Percentiles rank a stretch among this genome's conserved stretches.
These are phyloP conservation scores for Fregata magnificens DNA, from an alignment of 2,113 vertebrate genomes.

Conservation along the genomic window DNA sequence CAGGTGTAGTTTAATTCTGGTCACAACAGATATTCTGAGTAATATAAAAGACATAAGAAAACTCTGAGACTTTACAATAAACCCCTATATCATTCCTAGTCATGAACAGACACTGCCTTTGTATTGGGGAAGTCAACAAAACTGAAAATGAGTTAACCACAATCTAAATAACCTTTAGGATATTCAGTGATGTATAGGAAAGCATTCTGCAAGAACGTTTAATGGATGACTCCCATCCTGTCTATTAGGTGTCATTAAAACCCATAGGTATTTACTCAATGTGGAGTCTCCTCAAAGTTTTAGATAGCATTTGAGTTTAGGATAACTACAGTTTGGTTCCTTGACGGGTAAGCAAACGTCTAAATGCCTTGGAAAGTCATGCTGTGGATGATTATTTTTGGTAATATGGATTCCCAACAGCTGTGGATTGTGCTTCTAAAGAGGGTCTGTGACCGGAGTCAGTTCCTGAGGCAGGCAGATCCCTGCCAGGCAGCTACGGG, in stretches of 20 bases:
- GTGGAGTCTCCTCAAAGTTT: not conserved
- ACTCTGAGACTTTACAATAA: not conserved
- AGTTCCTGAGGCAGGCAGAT: not conserved
- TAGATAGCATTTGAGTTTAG: not conserved
- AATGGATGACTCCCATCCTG: not conserved
- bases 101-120: not conserved
- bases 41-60: not conserved
- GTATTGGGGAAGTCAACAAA: not conserved
- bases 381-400: not conserved
- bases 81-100: not conserved
- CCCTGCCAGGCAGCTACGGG: not conserved
- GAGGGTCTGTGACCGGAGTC: not conserved
- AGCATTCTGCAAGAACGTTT: not conserved
- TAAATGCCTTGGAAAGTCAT: not conserved
- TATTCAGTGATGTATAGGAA: not conserved
- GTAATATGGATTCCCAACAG: not conserved
- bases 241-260: not conserved
- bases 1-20: not conserved
- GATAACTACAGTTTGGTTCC: not conserved
- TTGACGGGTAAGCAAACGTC: not conserved
- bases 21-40: not conserved
- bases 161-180: not conserved
- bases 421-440: not conserved
- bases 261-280: not conserved
- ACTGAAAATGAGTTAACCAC: not conserved